A percentile compares a stretch with the other conserved stretches of the same genome.
Evolutionary conservation across 2,797 vertebrate genomes (phyloP).

Genomic region (Propithecus perrieri): DNA sequence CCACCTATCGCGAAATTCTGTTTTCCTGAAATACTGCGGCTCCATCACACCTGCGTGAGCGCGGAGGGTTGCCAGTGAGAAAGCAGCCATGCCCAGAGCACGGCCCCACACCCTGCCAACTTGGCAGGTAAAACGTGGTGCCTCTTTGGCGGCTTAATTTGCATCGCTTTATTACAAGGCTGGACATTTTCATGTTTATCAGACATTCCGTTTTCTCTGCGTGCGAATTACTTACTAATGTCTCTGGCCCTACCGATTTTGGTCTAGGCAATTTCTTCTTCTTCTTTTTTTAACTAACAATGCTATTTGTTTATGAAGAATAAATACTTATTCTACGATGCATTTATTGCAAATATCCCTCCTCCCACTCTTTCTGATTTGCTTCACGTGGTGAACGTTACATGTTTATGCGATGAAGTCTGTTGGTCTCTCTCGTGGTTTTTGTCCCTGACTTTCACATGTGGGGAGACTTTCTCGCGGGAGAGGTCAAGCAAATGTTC

Average conservation of each 20-base stretch:
- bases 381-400: not conserved
- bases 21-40: not conserved
- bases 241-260: not conserved
- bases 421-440: not conserved
- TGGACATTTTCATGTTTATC: not conserved
- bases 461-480: no score
- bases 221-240: not conserved
- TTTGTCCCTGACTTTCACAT: not conserved
- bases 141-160: not conserved
- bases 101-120: no score
- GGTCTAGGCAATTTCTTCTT: not conserved
- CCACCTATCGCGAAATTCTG: not conserved
- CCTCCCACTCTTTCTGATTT: not conserved
- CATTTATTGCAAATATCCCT: not conserved
- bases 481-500: not conserved
- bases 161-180: not conserved
- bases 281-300: no score
- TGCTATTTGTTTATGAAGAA: no score
- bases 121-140: not conserved
- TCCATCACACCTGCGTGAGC: not conserved
- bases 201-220: not conserved
- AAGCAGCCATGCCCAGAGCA: not conserved
- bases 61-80: not conserved
- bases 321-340: not conserved
- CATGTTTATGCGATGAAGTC: not conserved